These are phyloP conservation scores for Chrysodeixis includens DNA, from an alignment of 2,888 invertebrate species.

Conservation along the genomic window DNA sequence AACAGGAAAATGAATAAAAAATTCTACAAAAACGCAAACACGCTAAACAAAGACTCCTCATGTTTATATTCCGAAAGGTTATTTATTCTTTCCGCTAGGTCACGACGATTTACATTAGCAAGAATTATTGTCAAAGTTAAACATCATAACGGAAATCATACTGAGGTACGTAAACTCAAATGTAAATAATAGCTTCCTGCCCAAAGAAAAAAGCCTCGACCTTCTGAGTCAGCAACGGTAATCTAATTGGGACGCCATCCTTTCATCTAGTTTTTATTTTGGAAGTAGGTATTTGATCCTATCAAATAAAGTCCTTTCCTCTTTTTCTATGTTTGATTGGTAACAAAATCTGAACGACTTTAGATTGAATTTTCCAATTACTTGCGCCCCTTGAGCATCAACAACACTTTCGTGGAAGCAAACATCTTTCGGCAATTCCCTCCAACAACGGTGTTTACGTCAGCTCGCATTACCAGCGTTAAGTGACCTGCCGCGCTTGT, in stretches of 20 bases:
- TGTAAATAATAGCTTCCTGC: conserved; percentile 32
- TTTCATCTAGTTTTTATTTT: conserved; percentile 36
- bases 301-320: conserved; percentile 41
- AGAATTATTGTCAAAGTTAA: conserved; percentile 53
- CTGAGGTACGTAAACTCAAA: conserved; percentile 32
- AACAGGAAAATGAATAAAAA: conserved; percentile 6
- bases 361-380: conserved; percentile 78
- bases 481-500: conserved; percentile 57
- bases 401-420: conserved; percentile 69
- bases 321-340: conserved; percentile 41
- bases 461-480: conserved; percentile 70
- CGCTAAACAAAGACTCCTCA: conserved; percentile 32
- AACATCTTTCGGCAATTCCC: conserved; percentile 78
- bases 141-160: conserved; percentile 38
- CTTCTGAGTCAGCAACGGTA: conserved; percentile 34
- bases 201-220: conserved; percentile 14
- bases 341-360: conserved; percentile 68
- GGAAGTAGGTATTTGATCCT: conserved; percentile 42
- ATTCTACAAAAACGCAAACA: conserved; percentile 24
- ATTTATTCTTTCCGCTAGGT: conserved; percentile 39
- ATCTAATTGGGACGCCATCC: conserved; percentile 50
- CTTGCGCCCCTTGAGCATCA: conserved; percentile 61
- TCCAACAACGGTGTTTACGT: conserved; percentile 72
- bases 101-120: conserved; percentile 35
- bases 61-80: conserved; percentile 52